phyloP scores from a whole-genome alignment of 92 coral and sea anemone species.

The Diadumene lineata region DNA sequence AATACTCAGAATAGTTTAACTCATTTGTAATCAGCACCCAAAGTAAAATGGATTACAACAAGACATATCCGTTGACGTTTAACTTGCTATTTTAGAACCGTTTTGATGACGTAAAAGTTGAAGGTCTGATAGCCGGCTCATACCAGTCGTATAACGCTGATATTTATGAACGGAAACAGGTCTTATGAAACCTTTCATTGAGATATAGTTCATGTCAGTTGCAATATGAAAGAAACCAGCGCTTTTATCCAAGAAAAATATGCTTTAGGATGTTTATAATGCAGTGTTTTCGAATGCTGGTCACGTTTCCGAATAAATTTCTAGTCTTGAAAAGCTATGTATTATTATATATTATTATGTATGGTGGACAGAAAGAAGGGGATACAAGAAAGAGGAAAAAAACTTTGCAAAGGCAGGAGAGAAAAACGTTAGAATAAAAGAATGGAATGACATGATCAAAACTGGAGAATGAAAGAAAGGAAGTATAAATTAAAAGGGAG shows the following conservation, averaged over 20 bases:
- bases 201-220: background rate
- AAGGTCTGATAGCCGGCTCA: background rate
- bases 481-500: too few species aligned
- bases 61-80: conserved; percentile 27
- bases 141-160: background rate
- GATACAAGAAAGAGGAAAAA: too few species aligned
- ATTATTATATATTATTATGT: background rate
- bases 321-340: too few species aligned
- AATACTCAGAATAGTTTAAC: background rate
- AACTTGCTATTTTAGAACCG: conserved; percentile 9
- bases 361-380: too few species aligned
- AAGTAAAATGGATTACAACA: conserved; percentile 9
- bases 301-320: background rate
- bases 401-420: too few species aligned
- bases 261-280: background rate
- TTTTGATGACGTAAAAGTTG: background rate
- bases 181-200: background rate
- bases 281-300: background rate
- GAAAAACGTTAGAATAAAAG: too few species aligned
- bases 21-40: conserved; percentile 10
- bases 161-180: conserved; percentile 22
- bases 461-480: too few species aligned
- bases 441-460: too few species aligned
- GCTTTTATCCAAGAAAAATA: background rate
- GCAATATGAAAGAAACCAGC: background rate